Percentiles rank a stretch among this genome's conserved stretches.
These are phyloP conservation scores for Muraenolepis orangiensis DNA, from an alignment of 2,797 vertebrate genomes.

Conservation along the genomic window DNA sequence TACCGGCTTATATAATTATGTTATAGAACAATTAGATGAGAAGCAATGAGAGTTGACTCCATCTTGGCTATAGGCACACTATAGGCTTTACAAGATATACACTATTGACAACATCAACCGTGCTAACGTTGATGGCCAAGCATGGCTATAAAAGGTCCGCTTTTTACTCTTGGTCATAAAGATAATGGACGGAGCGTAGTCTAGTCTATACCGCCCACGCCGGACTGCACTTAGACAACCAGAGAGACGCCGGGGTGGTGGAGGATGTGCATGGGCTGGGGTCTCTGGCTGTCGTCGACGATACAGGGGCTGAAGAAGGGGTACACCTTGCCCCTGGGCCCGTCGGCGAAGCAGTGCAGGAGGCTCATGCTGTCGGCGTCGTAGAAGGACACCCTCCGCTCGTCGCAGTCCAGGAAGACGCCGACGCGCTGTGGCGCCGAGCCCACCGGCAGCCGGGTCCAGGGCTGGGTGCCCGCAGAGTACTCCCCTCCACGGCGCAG, in stretches of 20 bases:
- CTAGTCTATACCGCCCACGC: background rate
- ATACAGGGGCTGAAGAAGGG: slow-evolving; percentile 89
- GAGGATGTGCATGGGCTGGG: slow-evolving; percentile 76
- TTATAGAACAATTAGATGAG: background rate
- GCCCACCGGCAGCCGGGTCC: slow-evolving; percentile 67
- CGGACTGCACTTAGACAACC: slow-evolving; percentile 25
- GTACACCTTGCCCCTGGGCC: slow-evolving; percentile 67
- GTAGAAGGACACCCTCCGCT: slow-evolving; percentile 77
- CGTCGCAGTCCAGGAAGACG: slow-evolving; percentile 78
- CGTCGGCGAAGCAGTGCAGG: slow-evolving; percentile 74
- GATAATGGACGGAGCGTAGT: background rate
- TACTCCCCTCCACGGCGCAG: slow-evolving; percentile 72
- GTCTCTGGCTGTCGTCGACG: slow-evolving; percentile 56
- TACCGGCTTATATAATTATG: background rate
- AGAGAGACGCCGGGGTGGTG: slow-evolving; percentile 61
- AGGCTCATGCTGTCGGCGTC: slow-evolving; percentile 76
- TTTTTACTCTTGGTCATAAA: background rate
- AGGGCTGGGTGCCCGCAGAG: slow-evolving; percentile 78
- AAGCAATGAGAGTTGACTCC: background rate
- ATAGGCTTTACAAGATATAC: background rate
- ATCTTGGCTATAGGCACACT: background rate
- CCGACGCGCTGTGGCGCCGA: slow-evolving; percentile 64
- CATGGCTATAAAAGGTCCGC: background rate
- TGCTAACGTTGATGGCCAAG: background rate
- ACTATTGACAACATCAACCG: background rate